These are phyloP conservation scores for Gobius niger DNA, from an alignment of 2,113 vertebrate genomes.

Conservation along the genomic window DNA sequence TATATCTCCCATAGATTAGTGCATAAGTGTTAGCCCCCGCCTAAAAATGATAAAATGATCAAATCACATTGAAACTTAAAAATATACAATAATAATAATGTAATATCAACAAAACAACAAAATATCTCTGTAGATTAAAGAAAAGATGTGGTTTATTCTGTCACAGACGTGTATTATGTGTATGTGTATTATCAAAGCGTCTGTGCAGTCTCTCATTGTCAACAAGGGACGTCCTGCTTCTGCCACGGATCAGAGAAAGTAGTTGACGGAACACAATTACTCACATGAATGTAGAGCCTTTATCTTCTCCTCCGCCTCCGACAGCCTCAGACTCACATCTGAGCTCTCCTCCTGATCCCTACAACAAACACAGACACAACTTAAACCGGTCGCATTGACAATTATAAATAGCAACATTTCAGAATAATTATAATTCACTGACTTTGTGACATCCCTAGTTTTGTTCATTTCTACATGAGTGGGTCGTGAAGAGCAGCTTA, in stretches of 20 bases:
- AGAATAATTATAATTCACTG: neutral
- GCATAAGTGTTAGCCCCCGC: too few relatives aligned
- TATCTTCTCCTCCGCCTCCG: constrained; percentile 94
- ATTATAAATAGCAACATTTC: neutral
- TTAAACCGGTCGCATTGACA: neutral
- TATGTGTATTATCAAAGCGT: too few relatives aligned
- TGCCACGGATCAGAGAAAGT: too few relatives aligned
- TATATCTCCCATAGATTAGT: too few relatives aligned
- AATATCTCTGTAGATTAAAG: too few relatives aligned
- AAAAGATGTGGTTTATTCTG: too few relatives aligned
- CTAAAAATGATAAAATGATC: too few relatives aligned
- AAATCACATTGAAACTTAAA: too few relatives aligned
- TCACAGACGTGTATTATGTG: too few relatives aligned
- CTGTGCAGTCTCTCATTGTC: neutral
- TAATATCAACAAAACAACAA: too few relatives aligned
- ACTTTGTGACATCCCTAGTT: too few relatives aligned
- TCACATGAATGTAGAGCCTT: constrained; percentile 91
- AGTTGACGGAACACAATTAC: constrained; percentile 14
- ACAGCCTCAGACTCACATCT: constrained; percentile 85
- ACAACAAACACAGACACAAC: constrained; percentile 30
- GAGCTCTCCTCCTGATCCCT: constrained; percentile 84
- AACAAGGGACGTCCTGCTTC: neutral
- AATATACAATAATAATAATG: too few relatives aligned
- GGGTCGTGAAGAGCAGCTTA: constrained; percentile 64
- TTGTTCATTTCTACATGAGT: neutral